Evolutionary conservation across 2,888 invertebrate species (phyloP).

Genomic region (Luperina testacea): DNA sequence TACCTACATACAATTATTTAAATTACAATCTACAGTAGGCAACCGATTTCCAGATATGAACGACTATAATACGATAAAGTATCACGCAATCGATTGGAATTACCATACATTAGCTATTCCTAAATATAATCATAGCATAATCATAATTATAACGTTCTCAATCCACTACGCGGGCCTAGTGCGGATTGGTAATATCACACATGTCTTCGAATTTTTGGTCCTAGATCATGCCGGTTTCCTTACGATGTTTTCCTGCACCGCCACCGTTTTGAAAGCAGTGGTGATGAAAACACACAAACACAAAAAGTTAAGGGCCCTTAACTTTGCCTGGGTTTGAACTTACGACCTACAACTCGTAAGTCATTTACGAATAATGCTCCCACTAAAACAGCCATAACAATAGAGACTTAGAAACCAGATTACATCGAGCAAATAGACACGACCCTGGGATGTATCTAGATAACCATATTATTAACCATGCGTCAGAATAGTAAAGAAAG

Average conservation of each 20-base stretch:
- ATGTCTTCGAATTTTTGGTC: not conserved
- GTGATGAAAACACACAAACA: not conserved
- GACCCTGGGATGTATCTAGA: not conserved
- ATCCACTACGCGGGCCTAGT: not conserved
- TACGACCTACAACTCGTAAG: not conserved
- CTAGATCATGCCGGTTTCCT: not conserved
- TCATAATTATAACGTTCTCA: not conserved
- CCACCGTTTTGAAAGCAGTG: not conserved
- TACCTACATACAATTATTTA: not conserved
- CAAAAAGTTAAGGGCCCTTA: not conserved
- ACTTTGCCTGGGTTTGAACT: not conserved
- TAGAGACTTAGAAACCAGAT: not conserved
- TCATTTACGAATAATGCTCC: not conserved
- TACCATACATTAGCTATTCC: not conserved
- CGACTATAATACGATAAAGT: slow-evolving; percentile 16
- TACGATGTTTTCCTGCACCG: not conserved
- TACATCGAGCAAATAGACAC: not conserved
- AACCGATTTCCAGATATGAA: slow-evolving; percentile 12
- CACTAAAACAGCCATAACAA: not conserved
- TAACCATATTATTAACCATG: too few relatives aligned
- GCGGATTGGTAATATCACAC: not conserved
- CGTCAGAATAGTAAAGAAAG: not conserved
- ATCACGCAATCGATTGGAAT: slow-evolving; percentile 11
- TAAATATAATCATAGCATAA: not conserved
- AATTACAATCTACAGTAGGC: not conserved